Conservation (phyloP, 2,888 invertebrate species). For the Pedicia rivosa region DNA sequence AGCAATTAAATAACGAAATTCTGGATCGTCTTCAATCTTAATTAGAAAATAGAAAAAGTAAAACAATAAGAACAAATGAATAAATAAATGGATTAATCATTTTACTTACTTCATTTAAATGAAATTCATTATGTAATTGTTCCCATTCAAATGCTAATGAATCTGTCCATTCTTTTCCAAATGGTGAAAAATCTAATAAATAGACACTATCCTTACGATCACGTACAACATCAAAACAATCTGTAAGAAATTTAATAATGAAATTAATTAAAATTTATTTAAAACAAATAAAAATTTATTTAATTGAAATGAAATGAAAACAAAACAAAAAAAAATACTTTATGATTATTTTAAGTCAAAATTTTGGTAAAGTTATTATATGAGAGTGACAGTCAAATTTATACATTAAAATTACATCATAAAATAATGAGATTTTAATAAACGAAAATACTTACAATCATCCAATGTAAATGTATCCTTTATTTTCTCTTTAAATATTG, state of each 20-base stretch:
- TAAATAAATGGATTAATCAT: background rate
- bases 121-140: slow-evolving; percentile 9
- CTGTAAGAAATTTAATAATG: slow-evolving; percentile 7
- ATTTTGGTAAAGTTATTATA: background rate
- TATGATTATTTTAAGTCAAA: background rate
- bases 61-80: background rate
- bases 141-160: slow-evolving; percentile 14
- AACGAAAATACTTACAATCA: slow-evolving; percentile 11
- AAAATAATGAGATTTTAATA: no score
- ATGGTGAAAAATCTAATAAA: slow-evolving; percentile 14
- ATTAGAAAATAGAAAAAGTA: no score
- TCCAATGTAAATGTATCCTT: slow-evolving; percentile 12
- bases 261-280: background rate
- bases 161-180: slow-evolving; percentile 10
- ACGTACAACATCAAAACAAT: slow-evolving; percentile 15
- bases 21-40: slow-evolving; percentile 11
- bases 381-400: no score
- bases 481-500: slow-evolving; percentile 14
- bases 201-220: slow-evolving; percentile 11
- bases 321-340: background rate
- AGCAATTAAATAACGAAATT: slow-evolving; percentile 13
- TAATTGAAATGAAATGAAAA: background rate
- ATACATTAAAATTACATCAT: no score
- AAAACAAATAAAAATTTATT: background rate
- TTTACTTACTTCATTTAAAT: background rate